These are phyloP conservation scores for Danaus plexippus DNA, from an alignment of 1,140 invertebrate genomes.

Conservation along the genomic window DNA sequence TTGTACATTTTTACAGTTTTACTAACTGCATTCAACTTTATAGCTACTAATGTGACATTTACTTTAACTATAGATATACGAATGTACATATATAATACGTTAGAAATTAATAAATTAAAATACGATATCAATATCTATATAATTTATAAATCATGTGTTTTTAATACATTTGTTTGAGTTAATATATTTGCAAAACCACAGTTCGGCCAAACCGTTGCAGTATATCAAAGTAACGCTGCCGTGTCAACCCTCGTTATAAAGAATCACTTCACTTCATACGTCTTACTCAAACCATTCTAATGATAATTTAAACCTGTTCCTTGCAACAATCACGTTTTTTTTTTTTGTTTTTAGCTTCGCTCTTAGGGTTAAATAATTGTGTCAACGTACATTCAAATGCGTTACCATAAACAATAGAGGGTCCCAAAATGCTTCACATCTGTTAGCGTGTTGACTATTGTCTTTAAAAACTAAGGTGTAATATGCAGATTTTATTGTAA, in stretches of 20 bases:
- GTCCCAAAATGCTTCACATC: slow-evolving; percentile 43
- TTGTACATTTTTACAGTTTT: not conserved
- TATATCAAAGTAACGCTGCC: not conserved
- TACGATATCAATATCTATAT: too few species aligned
- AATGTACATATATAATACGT: too few species aligned
- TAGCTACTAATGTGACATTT: too few species aligned
- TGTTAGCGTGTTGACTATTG: slow-evolving; percentile 32
- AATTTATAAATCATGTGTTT: too few species aligned
- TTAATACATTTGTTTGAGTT: too few species aligned
- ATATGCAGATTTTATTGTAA: slow-evolving; percentile 54
- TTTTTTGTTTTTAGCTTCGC: slow-evolving; percentile 48
- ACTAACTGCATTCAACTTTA: too few species aligned
- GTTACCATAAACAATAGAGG: slow-evolving; percentile 45
- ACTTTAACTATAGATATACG: too few species aligned
- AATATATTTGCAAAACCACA: too few species aligned
- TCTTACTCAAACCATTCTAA: slow-evolving; percentile 64
- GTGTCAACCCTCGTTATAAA: slow-evolving; percentile 37
- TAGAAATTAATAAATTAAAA: too few species aligned
- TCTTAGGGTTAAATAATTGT: slow-evolving; percentile 48
- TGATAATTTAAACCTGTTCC: slow-evolving; percentile 65
- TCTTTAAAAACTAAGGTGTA: slow-evolving; percentile 56
- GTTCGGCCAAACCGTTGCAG: too few species aligned
- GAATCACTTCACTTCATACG: slow-evolving; percentile 53
- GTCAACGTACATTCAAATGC: slow-evolving; percentile 52
- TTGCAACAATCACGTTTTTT: slow-evolving; percentile 61